These are phyloP conservation scores for Anolis carolinensis DNA, from an alignment of 2,113 vertebrate genomes.

Conservation along the genomic window DNA sequence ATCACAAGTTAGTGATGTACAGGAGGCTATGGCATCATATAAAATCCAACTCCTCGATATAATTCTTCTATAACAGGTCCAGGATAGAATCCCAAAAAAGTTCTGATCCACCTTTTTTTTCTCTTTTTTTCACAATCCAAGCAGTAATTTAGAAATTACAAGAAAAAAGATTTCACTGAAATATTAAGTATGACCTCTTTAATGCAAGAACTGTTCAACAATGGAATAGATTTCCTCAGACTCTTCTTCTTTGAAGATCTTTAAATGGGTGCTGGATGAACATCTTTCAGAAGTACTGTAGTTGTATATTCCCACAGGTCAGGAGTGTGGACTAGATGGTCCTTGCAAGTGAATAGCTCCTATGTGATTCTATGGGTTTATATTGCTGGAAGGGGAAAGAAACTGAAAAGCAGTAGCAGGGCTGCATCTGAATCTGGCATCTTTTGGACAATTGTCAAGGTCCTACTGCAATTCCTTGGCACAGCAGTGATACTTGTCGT, in stretches of 20 bases:
- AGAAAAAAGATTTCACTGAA: background rate
- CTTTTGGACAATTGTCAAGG: background rate
- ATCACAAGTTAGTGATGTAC: background rate
- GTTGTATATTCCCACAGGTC: too few species aligned
- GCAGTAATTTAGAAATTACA: background rate
- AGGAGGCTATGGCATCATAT: background rate
- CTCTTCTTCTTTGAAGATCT: too few species aligned
- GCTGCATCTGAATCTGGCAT: background rate
- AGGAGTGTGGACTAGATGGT: too few species aligned
- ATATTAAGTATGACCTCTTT: background rate
- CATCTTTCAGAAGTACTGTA: too few species aligned
- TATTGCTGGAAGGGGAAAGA: background rate
- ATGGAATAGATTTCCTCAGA: background rate
- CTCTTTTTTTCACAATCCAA: too few species aligned
- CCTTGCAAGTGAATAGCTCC: too few species aligned
- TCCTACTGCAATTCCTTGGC: background rate
- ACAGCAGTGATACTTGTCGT: background rate
- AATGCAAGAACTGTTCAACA: background rate
- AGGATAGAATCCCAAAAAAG: background rate
- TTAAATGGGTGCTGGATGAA: too few species aligned
- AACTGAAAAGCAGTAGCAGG: background rate
- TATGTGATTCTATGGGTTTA: too few species aligned
- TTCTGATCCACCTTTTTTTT: too few species aligned
- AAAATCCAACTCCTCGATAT: background rate
- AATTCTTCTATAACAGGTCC: background rate